These are phyloP conservation scores for Lasioglossum lativentre DNA, from an alignment of 2,888 invertebrate genomes.

Conservation along the genomic window DNA sequence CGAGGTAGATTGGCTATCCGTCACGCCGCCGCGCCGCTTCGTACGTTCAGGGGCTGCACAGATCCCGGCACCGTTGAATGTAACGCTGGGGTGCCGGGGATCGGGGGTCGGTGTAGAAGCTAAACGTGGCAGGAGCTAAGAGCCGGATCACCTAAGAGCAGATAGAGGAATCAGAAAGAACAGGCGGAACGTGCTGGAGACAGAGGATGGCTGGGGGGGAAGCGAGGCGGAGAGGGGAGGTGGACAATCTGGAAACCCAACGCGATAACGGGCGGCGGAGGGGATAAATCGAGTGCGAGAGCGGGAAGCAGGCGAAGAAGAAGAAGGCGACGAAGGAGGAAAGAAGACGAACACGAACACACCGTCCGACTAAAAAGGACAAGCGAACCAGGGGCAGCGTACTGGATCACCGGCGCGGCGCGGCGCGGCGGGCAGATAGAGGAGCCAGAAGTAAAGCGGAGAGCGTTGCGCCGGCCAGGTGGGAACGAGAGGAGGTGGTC, in stretches of 20 bases:
- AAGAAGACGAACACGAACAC: conserved; percentile 40
- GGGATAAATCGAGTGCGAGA: conserved; percentile 56
- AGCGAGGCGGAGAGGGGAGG: conserved; percentile 14
- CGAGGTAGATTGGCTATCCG: neutral
- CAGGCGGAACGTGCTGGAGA: conserved; percentile 59
- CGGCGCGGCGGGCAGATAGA: conserved; percentile 53
- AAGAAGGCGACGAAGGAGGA: neutral
- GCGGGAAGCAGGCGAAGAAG: conserved; percentile 36
- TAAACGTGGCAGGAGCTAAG: conserved; percentile 44
- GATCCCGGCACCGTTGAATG: neutral
- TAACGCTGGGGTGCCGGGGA: neutral
- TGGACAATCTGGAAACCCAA: conserved; percentile 57
- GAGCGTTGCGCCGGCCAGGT: conserved; percentile 44
- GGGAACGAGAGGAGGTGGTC: conserved; percentile 28
- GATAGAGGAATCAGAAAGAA: conserved; percentile 67
- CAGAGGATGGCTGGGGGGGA: conserved; percentile 28
- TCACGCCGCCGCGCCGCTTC: neutral
- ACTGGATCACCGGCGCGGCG: conserved; percentile 62
- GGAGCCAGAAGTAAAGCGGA: conserved; percentile 61
- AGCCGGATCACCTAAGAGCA: conserved; percentile 60
- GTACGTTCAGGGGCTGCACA: neutral
- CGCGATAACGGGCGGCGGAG: conserved; percentile 49
- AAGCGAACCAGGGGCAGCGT: conserved; percentile 54
- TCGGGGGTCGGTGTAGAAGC: conserved; percentile 28
- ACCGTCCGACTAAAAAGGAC: conserved; percentile 44